Evolutionary conservation across 2,113 vertebrate species (phyloP), one percentile per base, ranked within the genome.

Genomic region (Caloenas nicobarica): DNA sequence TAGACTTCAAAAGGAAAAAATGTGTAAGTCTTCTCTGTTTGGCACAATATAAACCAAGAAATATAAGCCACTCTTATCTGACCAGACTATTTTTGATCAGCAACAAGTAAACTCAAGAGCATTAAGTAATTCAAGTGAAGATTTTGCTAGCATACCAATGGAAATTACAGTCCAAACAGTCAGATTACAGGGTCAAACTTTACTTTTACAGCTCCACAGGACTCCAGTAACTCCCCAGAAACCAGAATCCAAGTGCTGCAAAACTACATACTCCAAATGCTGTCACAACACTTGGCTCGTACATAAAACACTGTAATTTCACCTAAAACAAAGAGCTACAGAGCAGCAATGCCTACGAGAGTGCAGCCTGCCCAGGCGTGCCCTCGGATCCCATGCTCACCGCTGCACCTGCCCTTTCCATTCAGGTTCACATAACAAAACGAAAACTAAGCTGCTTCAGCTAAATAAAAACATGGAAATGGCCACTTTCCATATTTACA

Each of bases 401-500:
- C 15, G 34, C 60, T 78, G 50, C 86, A 86, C 61, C 77, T 87
- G 78, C 73, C 62, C 31, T 81, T 61, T 46, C 46, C 33, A 12
- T 77, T 42, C 31, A 54, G 17, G 21, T 31, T 92, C 78, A 46
- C 38, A 3, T 0, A 0, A 36, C 44, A 71, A 40, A 65, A 91
- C 5, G 6, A 61, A 74, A 90, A 38, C 31, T 22, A 78, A 87
- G 29, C 26, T 51, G 33, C 21, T 78, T 84, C 76, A 77, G 58
- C 57, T 71, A 84, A 84, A 93, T 40, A 71, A 93, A 78, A 94
- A 68, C 53, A 60, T 19, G 72, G 83, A 91, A 95, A 81, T 81
- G 21, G 40, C 26, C 36, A 50, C 65, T 76, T 81, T 36, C n/a
- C 8, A 2, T 72, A 93, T 74, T 90, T 93, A 79, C 72, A 88